phyloP scores from a whole-genome alignment of 2,113 vertebrate species.

The Dolichotis patagonum region DNA sequence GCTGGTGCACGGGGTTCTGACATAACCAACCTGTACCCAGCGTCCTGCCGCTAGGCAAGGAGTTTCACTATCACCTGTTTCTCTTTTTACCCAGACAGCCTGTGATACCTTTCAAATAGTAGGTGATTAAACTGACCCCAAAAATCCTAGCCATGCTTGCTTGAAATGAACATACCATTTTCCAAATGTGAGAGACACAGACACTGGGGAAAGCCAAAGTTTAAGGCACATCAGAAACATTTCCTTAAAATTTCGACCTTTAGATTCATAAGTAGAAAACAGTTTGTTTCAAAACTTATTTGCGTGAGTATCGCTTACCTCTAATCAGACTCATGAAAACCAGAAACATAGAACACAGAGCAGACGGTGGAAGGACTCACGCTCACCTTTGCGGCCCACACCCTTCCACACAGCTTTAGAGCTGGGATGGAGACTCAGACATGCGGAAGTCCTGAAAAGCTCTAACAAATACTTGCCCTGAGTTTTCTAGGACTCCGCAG shows the following conservation, averaged over 20 bases:
- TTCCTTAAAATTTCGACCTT: constrained; percentile 7
- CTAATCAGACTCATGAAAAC: constrained; percentile 36
- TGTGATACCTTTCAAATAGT: background rate
- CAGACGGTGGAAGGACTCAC: background rate
- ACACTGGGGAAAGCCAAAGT: background rate
- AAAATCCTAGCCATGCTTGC: background rate
- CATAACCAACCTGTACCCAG: background rate
- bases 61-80: background rate
- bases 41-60: background rate
- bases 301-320: constrained; percentile 36
- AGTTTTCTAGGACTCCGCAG: constrained; percentile 46
- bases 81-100: background rate
- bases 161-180: constrained; percentile 13
- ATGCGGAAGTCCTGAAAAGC: constrained; percentile 49
- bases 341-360: background rate
- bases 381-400: constrained; percentile 32
- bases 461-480: constrained; percentile 9
- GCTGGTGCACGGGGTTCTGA: background rate
- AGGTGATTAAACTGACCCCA: background rate
- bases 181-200: background rate
- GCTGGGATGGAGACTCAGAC: constrained; percentile 68
- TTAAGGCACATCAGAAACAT: constrained; percentile 35
- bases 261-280: constrained; percentile 39
- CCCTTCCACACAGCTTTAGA: background rate
- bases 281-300: constrained; percentile 46